A percentile compares a stretch with the other conserved stretches of the same genome.
phyloP scores from a whole-genome alignment of 2,888 invertebrate genomes.

The Hirtodrosophila confusa region DNA sequence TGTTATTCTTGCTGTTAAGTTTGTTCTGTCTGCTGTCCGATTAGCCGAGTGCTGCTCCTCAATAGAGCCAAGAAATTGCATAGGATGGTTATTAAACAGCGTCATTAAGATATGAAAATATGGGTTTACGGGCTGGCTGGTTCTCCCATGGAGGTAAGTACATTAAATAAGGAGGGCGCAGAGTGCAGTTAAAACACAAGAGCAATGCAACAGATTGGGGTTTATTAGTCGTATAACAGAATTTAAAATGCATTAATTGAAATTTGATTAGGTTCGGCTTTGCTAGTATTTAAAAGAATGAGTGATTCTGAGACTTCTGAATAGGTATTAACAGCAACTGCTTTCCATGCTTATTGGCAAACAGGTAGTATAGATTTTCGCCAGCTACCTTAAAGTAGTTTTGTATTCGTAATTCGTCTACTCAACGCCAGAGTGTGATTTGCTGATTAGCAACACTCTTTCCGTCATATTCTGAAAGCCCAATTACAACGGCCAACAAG shows the following conservation, averaged over 20 bases:
- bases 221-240: constrained; percentile 39
- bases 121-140: constrained; percentile 44
- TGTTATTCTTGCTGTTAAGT: constrained; percentile 5
- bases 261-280: constrained; percentile 25
- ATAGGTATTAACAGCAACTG: too few species aligned
- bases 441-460: constrained; percentile 82
- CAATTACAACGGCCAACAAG: constrained; percentile 71
- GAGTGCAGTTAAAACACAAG: constrained; percentile 22
- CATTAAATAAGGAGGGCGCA: constrained; percentile 7
- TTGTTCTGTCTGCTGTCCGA: constrained; percentile 14
- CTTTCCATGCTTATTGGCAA: too few species aligned
- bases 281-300: not conserved
- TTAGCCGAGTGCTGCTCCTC: constrained; percentile 18
- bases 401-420: constrained; percentile 74
- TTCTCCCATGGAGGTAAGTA: too few species aligned
- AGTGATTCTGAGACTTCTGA: too few species aligned
- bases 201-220: constrained; percentile 20
- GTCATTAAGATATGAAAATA: constrained; percentile 53
- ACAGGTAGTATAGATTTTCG: too few species aligned
- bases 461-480: constrained; percentile 81
- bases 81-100: constrained; percentile 31
- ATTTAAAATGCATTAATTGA: constrained; percentile 17
- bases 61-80: constrained; percentile 11
- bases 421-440: constrained; percentile 78
- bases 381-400: not conserved